Conservation (phyloP, 2,113 vertebrate genomes). For the Chamaetylas fuelleborni region DNA sequence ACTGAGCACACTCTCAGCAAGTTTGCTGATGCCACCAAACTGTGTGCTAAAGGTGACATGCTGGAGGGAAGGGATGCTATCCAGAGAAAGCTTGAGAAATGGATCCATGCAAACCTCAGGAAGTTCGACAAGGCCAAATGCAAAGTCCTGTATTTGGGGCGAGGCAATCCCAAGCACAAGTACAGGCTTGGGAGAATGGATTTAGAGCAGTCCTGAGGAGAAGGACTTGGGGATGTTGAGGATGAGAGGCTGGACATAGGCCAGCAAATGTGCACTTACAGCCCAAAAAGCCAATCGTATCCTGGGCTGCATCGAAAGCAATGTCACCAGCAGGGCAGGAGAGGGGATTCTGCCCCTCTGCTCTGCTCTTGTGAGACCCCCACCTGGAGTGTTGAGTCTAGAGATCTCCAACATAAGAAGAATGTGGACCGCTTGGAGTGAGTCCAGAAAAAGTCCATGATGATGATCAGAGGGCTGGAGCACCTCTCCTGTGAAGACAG, state of each 20-base stretch:
- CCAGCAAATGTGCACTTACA: neutral
- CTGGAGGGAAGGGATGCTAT: neutral
- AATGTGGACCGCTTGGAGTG: neutral
- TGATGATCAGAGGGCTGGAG: neutral
- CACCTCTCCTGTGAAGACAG: neutral
- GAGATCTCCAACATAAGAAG: neutral
- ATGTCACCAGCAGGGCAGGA: accelerated
- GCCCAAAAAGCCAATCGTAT: neutral
- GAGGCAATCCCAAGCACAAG: neutral
- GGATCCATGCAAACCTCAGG: neutral
- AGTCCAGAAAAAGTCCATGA: neutral
- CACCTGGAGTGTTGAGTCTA: neutral
- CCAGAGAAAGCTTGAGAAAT: neutral
- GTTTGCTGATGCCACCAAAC: neutral
- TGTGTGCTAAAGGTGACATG: neutral
- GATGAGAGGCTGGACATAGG: neutral
- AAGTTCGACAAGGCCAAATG: neutral
- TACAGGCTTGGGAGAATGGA: neutral
- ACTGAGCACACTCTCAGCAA: neutral
- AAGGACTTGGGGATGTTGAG: neutral
- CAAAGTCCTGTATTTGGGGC: neutral
- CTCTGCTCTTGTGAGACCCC: neutral
- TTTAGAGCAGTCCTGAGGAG: neutral
- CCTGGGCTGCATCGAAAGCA: neutral
- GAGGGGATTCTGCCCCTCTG: neutral